Percentiles rank a stretch among this genome's conserved stretches.
Conservation (phyloP, 2,113 vertebrate genomes). For the Neogobius melanostomus region DNA sequence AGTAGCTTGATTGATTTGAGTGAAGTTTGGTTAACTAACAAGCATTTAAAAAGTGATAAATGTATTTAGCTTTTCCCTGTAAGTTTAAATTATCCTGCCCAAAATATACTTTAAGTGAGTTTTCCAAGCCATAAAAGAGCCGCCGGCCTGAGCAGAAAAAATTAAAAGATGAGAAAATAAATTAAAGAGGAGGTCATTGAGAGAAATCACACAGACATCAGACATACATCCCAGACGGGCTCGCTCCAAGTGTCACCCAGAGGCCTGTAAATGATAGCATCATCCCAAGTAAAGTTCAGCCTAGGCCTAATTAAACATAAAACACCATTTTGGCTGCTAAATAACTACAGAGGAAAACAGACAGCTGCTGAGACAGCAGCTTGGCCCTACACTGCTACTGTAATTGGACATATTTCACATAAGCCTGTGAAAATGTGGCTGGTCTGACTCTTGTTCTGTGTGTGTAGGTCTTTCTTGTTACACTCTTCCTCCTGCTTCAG, state of each 20-base stretch:
- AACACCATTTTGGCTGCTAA: slow-evolving; percentile 61
- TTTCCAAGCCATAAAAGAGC: slow-evolving; percentile 39
- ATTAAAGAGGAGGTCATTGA: slow-evolving; percentile 59
- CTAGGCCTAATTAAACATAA: slow-evolving; percentile 66
- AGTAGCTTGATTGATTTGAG: neutral
- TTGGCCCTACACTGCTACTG: slow-evolving; percentile 48
- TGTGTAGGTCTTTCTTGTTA: slow-evolving; percentile 31
- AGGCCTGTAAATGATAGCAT: slow-evolving; percentile 57
- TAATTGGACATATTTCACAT: slow-evolving; percentile 72
- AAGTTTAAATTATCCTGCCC: slow-evolving; percentile 10
- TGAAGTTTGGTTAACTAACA: slow-evolving; percentile 1
- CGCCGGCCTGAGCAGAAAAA: slow-evolving; percentile 27
- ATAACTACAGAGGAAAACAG: slow-evolving; percentile 58
- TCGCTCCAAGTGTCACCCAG: slow-evolving; percentile 53
- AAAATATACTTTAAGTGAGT: slow-evolving; percentile 24
- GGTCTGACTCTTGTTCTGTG: slow-evolving; percentile 30
- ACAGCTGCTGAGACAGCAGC: slow-evolving; percentile 73
- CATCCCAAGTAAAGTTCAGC: slow-evolving; percentile 39
- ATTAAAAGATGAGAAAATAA: slow-evolving; percentile 52
- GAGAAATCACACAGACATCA: slow-evolving; percentile 55
- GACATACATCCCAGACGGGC: slow-evolving; percentile 48
- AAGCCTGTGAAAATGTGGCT: slow-evolving; percentile 52
- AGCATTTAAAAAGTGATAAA: slow-evolving; percentile 7
- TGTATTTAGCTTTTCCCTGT: neutral
- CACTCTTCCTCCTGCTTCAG: slow-evolving; percentile 29